Base-by-base conservation (phyloP, 1,140 invertebrate genomes). In the Lordiphosa stackelbergi region DNA sequence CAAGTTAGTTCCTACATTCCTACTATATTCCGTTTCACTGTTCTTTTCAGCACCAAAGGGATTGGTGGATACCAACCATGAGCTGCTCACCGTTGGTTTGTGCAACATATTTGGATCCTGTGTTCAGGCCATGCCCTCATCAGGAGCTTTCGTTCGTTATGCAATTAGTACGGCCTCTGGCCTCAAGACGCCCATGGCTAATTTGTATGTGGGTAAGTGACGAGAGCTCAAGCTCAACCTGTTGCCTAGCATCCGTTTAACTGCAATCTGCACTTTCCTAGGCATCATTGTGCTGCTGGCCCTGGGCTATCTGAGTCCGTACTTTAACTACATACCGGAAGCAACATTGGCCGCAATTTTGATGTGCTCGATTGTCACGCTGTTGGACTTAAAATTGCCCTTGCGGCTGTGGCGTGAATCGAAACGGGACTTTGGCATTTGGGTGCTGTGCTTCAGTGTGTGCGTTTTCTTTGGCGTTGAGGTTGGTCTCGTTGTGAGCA, bases 401-500 rank as follows among this genome's bases (percentile, higher is more conserved):
- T 73, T 90, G 28, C 88, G 91, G 0, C 92, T 96, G 90, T 96
- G 94, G 94, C 91, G 88, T 58, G 91, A 91, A 11, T 93, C 91
- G 61, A 91, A 92, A 88, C 90, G 91, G 69, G 93, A 92, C 83
- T 89, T 91, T 41, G 90, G 90, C 69, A 90, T 95, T 88, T 92
- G 91, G 89, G 89, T 92, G 48, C 89, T 93, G 3, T 97, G 96
- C 40, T 96, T 97, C 78, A 69, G 93, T 10, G 90, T 93, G 12
- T 95, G 94, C 62, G 89, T 98, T 16, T 87, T 91, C 11, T 91
- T 93, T 55, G 94, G 95, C 4, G 93, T 98, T 7, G 95, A 98
- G 89, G 93, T 94, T 74, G 97, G 96, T 36, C 95, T 98, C 78
- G 88, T 97, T 16, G 90, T 94, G 42, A 97, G 97, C 36, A 94